phyloP scores from a whole-genome alignment of 35 echinoderm and acorn worm species.

The Eucidaris tribuloides region DNA sequence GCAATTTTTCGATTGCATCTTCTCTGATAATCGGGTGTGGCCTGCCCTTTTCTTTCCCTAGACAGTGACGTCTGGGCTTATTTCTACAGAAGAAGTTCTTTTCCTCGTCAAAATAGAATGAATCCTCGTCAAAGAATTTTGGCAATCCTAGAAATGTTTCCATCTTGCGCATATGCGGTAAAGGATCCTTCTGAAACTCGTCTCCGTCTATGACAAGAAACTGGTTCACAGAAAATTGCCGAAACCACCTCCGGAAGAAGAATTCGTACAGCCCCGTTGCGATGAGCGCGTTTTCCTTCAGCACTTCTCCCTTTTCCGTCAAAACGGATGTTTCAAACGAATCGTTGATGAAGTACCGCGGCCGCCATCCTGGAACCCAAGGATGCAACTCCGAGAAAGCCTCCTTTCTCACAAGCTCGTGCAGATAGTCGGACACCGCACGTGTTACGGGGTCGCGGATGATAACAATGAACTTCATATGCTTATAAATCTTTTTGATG shows the following conservation, averaged over 20 bases:
- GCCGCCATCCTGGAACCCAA: neutral
- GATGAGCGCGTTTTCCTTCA: conserved; percentile 49
- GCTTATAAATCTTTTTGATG: conserved; percentile 15
- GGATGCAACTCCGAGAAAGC: neutral
- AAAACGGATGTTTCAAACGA: conserved; percentile 82
- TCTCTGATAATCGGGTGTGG: conserved; percentile 10
- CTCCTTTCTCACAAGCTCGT: neutral
- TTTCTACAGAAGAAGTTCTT: conserved; percentile 36
- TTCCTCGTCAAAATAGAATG: conserved; percentile 40
- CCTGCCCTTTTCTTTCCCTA: conserved; percentile 27
- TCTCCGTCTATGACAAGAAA: conserved; percentile 61
- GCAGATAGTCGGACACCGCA: conserved; percentile 73
- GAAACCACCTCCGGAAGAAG: conserved; percentile 38
- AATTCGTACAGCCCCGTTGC: conserved; percentile 54
- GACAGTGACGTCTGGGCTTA: neutral
- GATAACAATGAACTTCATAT: conserved; percentile 68
- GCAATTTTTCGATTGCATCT: conserved; percentile 20
- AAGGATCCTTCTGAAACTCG: conserved; percentile 37
- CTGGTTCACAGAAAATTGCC: conserved; percentile 39
- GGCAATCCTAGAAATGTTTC: conserved; percentile 23
- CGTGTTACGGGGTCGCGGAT: conserved; percentile 70
- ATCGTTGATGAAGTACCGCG: conserved; percentile 10
- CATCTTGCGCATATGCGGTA: neutral
- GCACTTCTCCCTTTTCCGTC: conserved; percentile 31
- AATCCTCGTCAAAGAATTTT: conserved; percentile 24